Evolutionary conservation across 1,140 invertebrate genomes (phyloP), one percentile per base, ranked within the genome.

Genomic region (Sitobion miscanthi): DNA sequence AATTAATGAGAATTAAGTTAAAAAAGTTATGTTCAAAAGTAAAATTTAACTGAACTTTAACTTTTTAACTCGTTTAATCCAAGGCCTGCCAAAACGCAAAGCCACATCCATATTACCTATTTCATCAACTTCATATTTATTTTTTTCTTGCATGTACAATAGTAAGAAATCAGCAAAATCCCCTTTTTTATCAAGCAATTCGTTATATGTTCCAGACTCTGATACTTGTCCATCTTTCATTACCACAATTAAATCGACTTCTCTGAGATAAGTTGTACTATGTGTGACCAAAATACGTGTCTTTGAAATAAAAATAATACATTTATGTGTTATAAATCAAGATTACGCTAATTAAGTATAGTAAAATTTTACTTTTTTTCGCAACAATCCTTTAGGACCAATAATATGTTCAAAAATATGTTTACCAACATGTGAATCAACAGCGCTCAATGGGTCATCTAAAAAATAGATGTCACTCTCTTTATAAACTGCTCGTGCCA

Each of bases 251-350:
- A 97, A 96, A 95, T 99, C 98, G 0, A 98, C 97, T 95, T 98
- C 96, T 0, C 98, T 97, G 94, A 99, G 96, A 95, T 98, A 98
- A 2, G 98, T 98, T 83, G 99, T 98, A 94, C 98, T 97, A 95
- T 99, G 98, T 0, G 98, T 99, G 35, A 99, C 98, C 90, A 99
- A 96, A 42, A 99, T 95, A 94, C 98, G 96, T 0, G 98, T 98
- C 95, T 95, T 91, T 85, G 90, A 86, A 83, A 69, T 20, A 25
- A 20, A 57, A 90, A 54, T 11, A 88, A 20, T 57, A 89, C 30
- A 2, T 90, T 69, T n/a, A 90, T 21, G 21, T 54, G 20, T 54
- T 54, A 54, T 21, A 54, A 45, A 20, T 42, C 3, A 8, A 69
- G 17, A 4, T 25, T 7, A 47, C 8, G 0, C 30, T 14, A 14